Base-by-base conservation (phyloP, 2,888 invertebrate genomes). In the Himalopsyche japonica region DNA sequence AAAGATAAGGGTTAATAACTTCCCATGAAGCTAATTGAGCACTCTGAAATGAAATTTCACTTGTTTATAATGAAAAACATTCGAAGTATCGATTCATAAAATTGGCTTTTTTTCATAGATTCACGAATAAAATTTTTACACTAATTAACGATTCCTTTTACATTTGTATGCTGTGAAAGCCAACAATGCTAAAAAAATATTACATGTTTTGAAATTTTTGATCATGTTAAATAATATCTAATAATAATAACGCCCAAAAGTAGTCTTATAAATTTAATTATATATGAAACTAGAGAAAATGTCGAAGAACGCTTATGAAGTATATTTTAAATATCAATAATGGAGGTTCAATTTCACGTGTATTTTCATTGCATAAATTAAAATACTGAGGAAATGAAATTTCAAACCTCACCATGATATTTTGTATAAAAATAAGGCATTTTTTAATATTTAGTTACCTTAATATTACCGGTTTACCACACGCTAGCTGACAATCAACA, bases 401-500 rank as follows among this genome's bases (percentile, higher is more conserved):
- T 70, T 15, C 4, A 27, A 70, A 70, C 27, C 15, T 27, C 30
- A 30, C 8, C 20, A 70, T 15, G 27, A 15, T 15, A 15, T 70
- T 70, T 27, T 12, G 4, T 70, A 12, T 70, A 30, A 27, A 30
- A 12, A 10, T 70, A 27, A 15, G 8, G 27, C 15, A 30, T 27
- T 70, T 70, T 70, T 4, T 12, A 12, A 30, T 15, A 27, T 70
- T 70, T 70, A 27, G 70, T 70, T 70, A 70, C 70, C 70, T 70
- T 27, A 12, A 43, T 30, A 70, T 70, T 70, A 70, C 70, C 70
- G 70, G 70, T 70, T 70, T 27, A 27, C 24, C 70, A 70, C 70
- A 70, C 70, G 70, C 70, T 70, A 70, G 70, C 70, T 70, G 70
- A 70, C 70, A 70, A 70, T 70, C 70, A 70, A 70, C 70, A 70